Percentiles rank a stretch among this genome's conserved stretches.
Conservation (phyloP, 1,140 invertebrate species). For the Trypoxylus dichotomus region DNA sequence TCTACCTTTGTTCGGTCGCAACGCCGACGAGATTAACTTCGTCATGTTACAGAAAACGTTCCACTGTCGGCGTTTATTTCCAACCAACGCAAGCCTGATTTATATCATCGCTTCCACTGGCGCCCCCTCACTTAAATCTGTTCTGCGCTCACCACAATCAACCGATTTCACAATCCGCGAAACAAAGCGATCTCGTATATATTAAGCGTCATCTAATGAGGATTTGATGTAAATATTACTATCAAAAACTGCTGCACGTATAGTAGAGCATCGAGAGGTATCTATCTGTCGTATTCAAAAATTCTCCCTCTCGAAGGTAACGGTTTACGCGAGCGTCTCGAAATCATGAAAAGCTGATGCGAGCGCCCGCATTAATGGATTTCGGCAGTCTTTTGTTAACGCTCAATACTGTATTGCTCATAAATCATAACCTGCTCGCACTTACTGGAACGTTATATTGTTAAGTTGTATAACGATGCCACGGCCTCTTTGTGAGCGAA, state of each 20-base stretch:
- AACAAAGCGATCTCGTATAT: background rate
- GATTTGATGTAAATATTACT: conserved; percentile 12
- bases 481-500: background rate
- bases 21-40: background rate
- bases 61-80: background rate
- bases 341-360: conserved; percentile 4
- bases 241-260: background rate
- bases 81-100: background rate
- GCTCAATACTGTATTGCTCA: conserved; percentile 7
- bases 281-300: conserved; percentile 15
- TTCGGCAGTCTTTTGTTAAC: conserved; percentile 17
- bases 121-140: background rate
- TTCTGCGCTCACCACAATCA: background rate
- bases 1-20: conserved; percentile 15
- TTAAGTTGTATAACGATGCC: background rate
- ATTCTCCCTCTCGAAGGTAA: background rate
- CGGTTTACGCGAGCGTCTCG: background rate
- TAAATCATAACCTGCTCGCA: background rate
- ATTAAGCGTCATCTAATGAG: background rate
- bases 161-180: background rate
- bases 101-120: background rate
- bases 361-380: conserved; percentile 16
- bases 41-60: conserved; percentile 12
- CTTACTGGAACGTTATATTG: background rate
- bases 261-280: background rate